A percentile compares a stretch with the other conserved stretches of the same genome.
Conservation (phyloP, 2,797 vertebrate genomes). For the Falco columbarius region DNA sequence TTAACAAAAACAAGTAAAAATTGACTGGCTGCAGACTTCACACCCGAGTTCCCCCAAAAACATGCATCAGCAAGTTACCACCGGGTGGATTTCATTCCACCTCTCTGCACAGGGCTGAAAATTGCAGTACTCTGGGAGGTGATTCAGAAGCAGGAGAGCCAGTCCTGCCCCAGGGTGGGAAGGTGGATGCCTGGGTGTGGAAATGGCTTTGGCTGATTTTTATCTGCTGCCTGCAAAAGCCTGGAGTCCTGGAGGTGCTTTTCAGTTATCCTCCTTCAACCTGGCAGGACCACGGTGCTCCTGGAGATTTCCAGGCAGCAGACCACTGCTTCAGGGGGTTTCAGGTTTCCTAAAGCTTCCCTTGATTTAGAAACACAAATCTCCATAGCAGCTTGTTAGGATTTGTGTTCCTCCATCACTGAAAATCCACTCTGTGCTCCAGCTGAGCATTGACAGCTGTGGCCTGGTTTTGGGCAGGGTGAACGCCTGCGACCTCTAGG, state of each 20-base stretch:
- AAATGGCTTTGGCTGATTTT: neutral
- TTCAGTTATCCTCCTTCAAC: neutral
- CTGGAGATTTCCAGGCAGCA: neutral
- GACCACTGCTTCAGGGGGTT: neutral
- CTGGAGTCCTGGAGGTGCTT: neutral
- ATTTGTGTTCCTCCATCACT: neutral
- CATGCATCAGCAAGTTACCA: neutral
- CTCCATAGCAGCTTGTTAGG: neutral
- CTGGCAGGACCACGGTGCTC: neutral
- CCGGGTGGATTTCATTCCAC: neutral
- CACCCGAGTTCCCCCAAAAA: neutral
- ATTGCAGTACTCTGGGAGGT: neutral
- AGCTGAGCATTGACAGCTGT: neutral
- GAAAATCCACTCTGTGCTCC: neutral
- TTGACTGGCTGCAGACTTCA: neutral
- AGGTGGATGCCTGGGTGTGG: neutral
- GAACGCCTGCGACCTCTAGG: neutral
- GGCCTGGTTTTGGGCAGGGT: neutral
- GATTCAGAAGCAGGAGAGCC: constrained; percentile 29
- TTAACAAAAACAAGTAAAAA: neutral
- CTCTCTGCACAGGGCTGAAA: neutral
- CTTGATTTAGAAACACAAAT: neutral
- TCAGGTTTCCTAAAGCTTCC: neutral
- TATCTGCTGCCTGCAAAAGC: neutral
- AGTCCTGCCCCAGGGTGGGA: neutral